These are phyloP conservation scores for Menura novaehollandiae DNA, from an alignment of 2,113 vertebrate species.

Conservation along the genomic window DNA sequence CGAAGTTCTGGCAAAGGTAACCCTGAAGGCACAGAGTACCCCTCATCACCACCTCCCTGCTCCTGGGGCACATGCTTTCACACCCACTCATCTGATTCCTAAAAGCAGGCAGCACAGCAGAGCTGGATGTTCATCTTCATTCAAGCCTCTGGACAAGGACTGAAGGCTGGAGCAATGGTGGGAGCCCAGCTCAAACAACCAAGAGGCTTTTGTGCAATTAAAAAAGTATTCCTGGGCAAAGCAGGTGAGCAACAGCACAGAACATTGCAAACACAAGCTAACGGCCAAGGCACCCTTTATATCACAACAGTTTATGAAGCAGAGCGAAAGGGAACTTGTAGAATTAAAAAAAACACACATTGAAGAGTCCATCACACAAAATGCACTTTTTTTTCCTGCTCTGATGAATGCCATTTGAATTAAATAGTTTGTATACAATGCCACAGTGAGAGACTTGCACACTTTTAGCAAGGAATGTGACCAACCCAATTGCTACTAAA, in stretches of 20 bases:
- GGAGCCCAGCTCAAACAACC: not conserved
- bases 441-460: not conserved
- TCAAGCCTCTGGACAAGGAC: not conserved
- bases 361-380: not conserved
- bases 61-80: not conserved
- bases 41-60: not conserved
- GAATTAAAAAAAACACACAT: not conserved
- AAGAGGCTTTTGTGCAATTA: not conserved
- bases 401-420: not conserved
- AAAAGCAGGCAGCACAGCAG: not conserved
- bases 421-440: not conserved
- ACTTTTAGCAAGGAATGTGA: not conserved
- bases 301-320: not conserved
- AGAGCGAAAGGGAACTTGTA: not conserved
- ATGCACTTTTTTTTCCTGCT: not conserved
- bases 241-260: not conserved
- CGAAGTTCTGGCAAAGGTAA: not conserved
- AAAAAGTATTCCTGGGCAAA: not conserved
- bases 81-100: not conserved
- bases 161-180: rapidly evolving
- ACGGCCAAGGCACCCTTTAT: not conserved
- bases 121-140: not conserved
- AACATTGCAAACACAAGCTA: not conserved
- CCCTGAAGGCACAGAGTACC: not conserved
- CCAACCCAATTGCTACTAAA: not conserved